Base-by-base conservation (phyloP, 1,140 invertebrate genomes). In the Heterodera carotae region DNA sequence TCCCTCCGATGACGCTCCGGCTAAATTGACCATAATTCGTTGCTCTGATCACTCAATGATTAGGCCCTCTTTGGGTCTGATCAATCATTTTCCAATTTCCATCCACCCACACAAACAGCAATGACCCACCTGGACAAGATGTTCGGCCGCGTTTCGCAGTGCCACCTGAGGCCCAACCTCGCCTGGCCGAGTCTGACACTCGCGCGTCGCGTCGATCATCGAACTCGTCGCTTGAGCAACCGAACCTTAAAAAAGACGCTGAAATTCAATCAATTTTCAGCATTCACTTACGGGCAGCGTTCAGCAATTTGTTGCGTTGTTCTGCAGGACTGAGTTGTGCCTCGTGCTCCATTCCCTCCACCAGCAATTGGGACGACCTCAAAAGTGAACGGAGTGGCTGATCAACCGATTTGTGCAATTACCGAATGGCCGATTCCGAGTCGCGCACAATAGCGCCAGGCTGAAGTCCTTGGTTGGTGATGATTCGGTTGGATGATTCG, bases 201-300 rank as follows among this genome's bases (percentile, higher is more conserved):
- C 91, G 87, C 97, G 92, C 0, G 97, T 96, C 2, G 96, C 96
- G 88, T 98, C 96, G 2, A 98, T 93, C 88, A 91, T 90, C 79
- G 93, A 91, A 0, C 94, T 93, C 0, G 97, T 99, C 8, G 96
- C 96, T 89, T 98, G 95, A 2, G 96, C 96, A 18, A 98, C 89
- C 66, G 93, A 90, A 56, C 59, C 74, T 75, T 34, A 6, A 75
- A n/a, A 34, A 75, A 12, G 27, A 18, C 33, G 31, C 7, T n/a
- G 2, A 12, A 31, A 66, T 18, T 27, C 34, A 29, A 64, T 22
- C 88, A 96, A 2, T 97, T 6, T 95, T 87, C 59, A 85, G 8
- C 25, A 31, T 64, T 74, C 22, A 6, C 27, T 66, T 62, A 74
- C 89, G 94, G 0, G 95, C 95, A 0, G 94, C 94, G 60, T 98